These are phyloP conservation scores for Oncorhynchus kisutch DNA, from an alignment of 2,113 vertebrate species.

Conservation along the genomic window DNA sequence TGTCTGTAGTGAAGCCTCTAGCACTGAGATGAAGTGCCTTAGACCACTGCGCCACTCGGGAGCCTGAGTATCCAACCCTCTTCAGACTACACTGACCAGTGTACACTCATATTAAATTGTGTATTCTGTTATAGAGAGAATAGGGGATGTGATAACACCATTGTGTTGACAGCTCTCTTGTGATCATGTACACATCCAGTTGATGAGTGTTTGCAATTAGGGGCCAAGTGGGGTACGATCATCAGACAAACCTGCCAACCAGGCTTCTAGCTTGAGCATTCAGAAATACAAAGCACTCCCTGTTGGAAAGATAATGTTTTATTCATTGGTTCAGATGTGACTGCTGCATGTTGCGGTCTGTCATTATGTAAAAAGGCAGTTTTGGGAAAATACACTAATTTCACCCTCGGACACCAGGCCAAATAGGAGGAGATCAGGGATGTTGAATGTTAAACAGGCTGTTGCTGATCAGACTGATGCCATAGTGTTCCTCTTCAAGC, in stretches of 20 bases:
- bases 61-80: not conserved
- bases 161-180: not conserved
- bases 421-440: not conserved
- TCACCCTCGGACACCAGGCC: not conserved
- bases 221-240: constrained; percentile 35
- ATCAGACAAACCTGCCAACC: constrained; percentile 18
- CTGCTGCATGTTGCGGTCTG: constrained; percentile 15
- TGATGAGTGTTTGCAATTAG: constrained; percentile 49
- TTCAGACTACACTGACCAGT: not conserved
- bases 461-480: constrained; percentile 16
- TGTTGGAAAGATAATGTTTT: constrained; percentile 46
- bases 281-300: constrained; percentile 31
- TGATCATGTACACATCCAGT: constrained; percentile 18
- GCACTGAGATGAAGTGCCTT: too few species aligned
- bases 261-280: constrained; percentile 22
- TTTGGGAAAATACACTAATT: constrained; percentile 40
- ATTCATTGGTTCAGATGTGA: constrained; percentile 48
- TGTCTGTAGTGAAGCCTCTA: too few species aligned
- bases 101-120: not conserved
- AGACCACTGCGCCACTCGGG: too few species aligned
- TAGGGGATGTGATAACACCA: too few species aligned
- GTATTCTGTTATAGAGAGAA: not conserved
- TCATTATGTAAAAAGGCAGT: constrained; percentile 33
- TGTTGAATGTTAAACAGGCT: constrained; percentile 12
- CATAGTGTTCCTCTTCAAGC: not conserved